Evolutionary conservation across 92 coral and sea anemone genomes (phyloP), one percentile per base, ranked within the genome.

Genomic region (Blastomussa wellsi): DNA sequence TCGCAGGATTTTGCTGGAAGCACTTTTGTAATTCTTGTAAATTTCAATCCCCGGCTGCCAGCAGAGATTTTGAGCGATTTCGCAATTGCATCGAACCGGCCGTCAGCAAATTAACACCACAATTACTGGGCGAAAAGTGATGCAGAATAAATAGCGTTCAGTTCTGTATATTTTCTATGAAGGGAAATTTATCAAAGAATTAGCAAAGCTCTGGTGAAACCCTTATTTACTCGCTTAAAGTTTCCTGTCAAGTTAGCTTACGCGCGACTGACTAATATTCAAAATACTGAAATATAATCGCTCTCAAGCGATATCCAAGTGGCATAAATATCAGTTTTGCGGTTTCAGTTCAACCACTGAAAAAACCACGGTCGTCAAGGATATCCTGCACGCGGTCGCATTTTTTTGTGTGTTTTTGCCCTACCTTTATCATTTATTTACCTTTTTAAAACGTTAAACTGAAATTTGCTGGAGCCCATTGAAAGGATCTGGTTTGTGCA

Each of bases 51-150:
- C 35, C 24, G 36, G 16, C 36, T 31, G 11, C 39, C 29, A 28
- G 38, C 72, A 59, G 79, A 72, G 79, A 49, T 81, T 82, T 82
- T 31, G 79, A 37, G 86, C 78, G 79, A 82, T 82, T 82, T 82
- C 79, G 86, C 86, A 82, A 82, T 72, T 39, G 11, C 72, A 57
- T 28, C 55, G 59, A 55, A 59, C 38, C 79, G 37, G 69, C 72
- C 72, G 86, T 19, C 79, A 55, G 86, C 51, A 82, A 82, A 72
- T 82, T 53, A 82, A 82, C 53, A 52, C 59, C 86, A 38, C 70
- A 72, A 72, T 39, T 42, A 82, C 79, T 42, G 26, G 78, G 79
- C 79, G 70, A 72, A 55, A 72, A 82, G 72, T 82, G 86, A 53
- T 59, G 79, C 86, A 57, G 72, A 57, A 72, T 82, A 73, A 82